Base-by-base conservation (phyloP, 1,140 invertebrate species). In the Anoplophora glabripennis region DNA sequence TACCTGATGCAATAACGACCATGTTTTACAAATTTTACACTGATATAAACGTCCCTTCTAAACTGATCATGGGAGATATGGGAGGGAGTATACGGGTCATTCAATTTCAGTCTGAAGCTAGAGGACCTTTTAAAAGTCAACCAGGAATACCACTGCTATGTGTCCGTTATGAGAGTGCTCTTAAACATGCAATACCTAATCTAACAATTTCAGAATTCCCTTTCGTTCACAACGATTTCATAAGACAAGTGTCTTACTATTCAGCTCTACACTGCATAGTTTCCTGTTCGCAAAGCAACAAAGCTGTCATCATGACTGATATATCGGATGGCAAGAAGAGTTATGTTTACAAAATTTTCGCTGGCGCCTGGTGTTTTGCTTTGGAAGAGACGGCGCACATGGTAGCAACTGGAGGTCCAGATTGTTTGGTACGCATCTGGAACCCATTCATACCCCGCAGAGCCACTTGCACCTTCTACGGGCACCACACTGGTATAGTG, bases 391-490 rank as follows among this genome's bases (percentile, higher is more conserved):
- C 77, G 11, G 77, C 72, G 38, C 81, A 83, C 47, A 76, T 83
- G 40, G 64, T 89, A 33, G 83, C 82, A 44, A 89, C 89, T 4
- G 90, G 89, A 5, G 86, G 89, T 40, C 80, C 83, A 0, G 89
- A 92, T 72, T 86, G 85, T 66, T 70, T 82, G 40, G 80, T 92
- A 1, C 80, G 87, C 9, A 70, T 90, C 14, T 93, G 89, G 89
- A 88, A 88, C 72, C 81, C 87, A 0, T 90, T 89, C 72, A 82
- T 89, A 12, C 80, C 87, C 1, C 73, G 74, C 17, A 83, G 84
- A 65, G 78, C 86, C 1, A 84, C 77, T 35, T 79, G 78, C 3
- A 74, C 83, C 7, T 76, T 91, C 5, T 75, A 77, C 12, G 89
- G 89, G 8, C 89, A 93, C 74, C 83, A 83, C 60, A 81, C 86